These are phyloP conservation scores for Hylaeus volcanicus DNA, from an alignment of 1,140 invertebrate species.

Conservation along the genomic window DNA sequence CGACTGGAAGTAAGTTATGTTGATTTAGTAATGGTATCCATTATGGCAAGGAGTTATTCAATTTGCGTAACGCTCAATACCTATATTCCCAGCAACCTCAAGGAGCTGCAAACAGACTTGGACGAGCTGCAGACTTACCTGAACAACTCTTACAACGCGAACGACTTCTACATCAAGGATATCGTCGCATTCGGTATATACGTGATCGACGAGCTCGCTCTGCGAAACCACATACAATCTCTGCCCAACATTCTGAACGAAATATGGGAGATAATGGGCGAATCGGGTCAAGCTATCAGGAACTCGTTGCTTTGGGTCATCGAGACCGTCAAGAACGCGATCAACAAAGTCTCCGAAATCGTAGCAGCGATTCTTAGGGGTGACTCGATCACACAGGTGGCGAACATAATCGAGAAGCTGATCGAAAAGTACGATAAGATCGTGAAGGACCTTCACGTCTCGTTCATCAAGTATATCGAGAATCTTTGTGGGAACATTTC, in stretches of 20 bases:
- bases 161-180: slow-evolving; percentile 92
- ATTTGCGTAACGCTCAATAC: not conserved
- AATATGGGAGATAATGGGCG: slow-evolving; percentile 91
- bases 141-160: slow-evolving; percentile 88
- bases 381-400: slow-evolving; percentile 86
- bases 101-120: slow-evolving; percentile 87
- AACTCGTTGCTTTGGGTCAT: slow-evolving; percentile 88
- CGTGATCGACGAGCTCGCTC: slow-evolving; percentile 88
- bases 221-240: slow-evolving; percentile 88
- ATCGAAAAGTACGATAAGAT: slow-evolving; percentile 89
- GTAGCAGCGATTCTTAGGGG: slow-evolving; percentile 86
- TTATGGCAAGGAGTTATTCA: too few relatives aligned
- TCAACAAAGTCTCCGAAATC: slow-evolving; percentile 85
- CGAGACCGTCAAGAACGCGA: slow-evolving; percentile 86
- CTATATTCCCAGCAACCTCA: slow-evolving; percentile 82
- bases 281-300: slow-evolving; percentile 88
- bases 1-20: slow-evolving; percentile 83
- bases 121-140: slow-evolving; percentile 86
- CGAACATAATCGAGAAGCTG: slow-evolving; percentile 84
- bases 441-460: slow-evolving; percentile 88
- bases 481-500: slow-evolving; percentile 85
- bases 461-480: slow-evolving; percentile 88
- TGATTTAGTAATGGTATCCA: too few relatives aligned
- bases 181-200: slow-evolving; percentile 85
- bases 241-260: slow-evolving; percentile 89